Conservation (phyloP, 2,113 vertebrate species). For the Morone saxatilis region DNA sequence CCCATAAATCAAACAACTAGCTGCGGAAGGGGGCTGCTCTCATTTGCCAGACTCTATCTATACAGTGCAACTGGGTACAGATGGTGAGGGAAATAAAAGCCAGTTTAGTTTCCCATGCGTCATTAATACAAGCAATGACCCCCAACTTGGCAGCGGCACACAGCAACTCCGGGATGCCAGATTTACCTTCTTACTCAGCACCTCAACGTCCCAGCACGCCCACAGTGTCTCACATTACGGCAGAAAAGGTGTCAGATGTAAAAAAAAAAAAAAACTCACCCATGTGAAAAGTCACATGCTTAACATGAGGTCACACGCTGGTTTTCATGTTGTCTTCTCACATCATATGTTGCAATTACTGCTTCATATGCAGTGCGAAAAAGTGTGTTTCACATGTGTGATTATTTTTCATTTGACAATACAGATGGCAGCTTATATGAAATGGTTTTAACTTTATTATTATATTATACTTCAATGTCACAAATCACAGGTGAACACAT, state of each 20-base stretch:
- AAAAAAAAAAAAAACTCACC: not conserved
- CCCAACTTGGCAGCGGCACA: conserved; percentile 54
- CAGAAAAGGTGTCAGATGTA: not conserved
- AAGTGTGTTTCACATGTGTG: too few relatives aligned
- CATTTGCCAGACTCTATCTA: conserved; percentile 31
- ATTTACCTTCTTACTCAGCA: conserved; percentile 60
- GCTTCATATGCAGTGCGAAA: not conserved
- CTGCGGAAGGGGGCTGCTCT: conserved; percentile 27
- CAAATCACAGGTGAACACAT: not conserved
- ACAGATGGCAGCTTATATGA: not conserved
- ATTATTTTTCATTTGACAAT: not conserved
- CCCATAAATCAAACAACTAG: conserved; percentile 59
- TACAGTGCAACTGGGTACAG: conserved; percentile 59
- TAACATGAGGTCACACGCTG: not conserved
- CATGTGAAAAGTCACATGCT: not conserved
- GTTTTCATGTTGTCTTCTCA: not conserved
- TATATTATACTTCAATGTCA: not conserved
- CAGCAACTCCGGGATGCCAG: conserved; percentile 38
- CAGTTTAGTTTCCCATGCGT: conserved; percentile 66
- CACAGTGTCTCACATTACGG: not conserved
- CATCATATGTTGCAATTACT: not conserved
- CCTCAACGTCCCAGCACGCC: conserved; percentile 28
- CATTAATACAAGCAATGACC: conserved; percentile 74
- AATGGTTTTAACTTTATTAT: not conserved
- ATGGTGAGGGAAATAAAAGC: conserved; percentile 67